Base-by-base conservation (phyloP, 2,797 vertebrate genomes). In the Numenius phaeopus region DNA sequence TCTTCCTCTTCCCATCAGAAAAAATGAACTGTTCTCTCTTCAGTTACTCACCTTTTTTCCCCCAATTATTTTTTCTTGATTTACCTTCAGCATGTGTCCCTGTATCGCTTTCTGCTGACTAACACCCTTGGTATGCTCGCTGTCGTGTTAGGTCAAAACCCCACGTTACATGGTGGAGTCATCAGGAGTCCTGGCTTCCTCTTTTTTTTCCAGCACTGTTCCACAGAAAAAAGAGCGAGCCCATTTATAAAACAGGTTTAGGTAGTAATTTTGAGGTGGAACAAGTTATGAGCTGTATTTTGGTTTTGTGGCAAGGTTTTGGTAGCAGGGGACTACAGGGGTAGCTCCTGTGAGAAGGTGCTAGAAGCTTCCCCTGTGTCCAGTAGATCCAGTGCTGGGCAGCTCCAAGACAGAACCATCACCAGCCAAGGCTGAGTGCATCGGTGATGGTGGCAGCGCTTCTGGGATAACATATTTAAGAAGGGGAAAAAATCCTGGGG, bases 221-320 rank as follows among this genome's bases (percentile, higher is more conserved):
- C 11, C 44, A 46, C 14, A 49, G 55, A 3, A 32, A 61, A 27
- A 46, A 59, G 5, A 58, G 34, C 42, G 5, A 54, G 1, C 5
- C 2, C 29, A 24, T 72, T 80, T 61, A 37, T 24, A 34, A 65
- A 89, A 32, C 17, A 73, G 34, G 52, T 62, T 66, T 21, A 49
- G 76, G 55, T 67, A 83, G 55, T 47, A 40, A 89, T 92, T 90
- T 84, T 72, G 70, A 79, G 52, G 82, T 89, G 79, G 77, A 59
- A n/a, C 0, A 3, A 82, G 14, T 79, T 94, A 79, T 16, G 29
- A 50, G 67, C 39, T 64, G 19, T 42, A 64, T 42, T 26, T 21
- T 40, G 39, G 9, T 34, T 34, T 22, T 34, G 17, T 40, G 39
- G 27, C 61, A 14, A 22, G 39, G 37, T 64, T 64, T 62, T 64